These are phyloP conservation scores for Actinernus sp. DNA, from an alignment of 92 coral and sea anemone species.

Conservation along the genomic window DNA sequence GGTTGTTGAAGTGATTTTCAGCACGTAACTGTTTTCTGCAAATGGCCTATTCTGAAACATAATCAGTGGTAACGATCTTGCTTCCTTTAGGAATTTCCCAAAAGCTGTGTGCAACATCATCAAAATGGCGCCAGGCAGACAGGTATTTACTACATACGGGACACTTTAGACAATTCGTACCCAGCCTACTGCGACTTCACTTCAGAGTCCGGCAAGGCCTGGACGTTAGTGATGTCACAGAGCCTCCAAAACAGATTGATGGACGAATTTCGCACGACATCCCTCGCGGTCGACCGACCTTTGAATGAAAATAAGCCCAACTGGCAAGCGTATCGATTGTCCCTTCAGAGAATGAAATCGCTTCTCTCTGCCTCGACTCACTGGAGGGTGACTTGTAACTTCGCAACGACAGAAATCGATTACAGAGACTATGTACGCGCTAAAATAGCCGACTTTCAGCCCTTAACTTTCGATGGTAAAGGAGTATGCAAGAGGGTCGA, in stretches of 20 bases:
- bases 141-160: conserved; percentile 35
- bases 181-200: conserved; percentile 59
- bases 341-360: conserved; percentile 21
- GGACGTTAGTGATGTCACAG: conserved; percentile 72
- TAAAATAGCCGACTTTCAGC: conserved; percentile 35
- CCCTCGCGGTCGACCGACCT: conserved; percentile 17
- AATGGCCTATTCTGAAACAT: too few species aligned
- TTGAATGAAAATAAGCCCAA: conserved; percentile 39
- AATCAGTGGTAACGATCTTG: too few species aligned
- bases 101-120: conserved; percentile 53
- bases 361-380: conserved; percentile 49
- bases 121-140: conserved; percentile 12
- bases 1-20: too few species aligned
- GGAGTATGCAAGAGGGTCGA: conserved; percentile 45
- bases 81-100: conserved; percentile 6
- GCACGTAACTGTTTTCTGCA: too few species aligned
- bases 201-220: conserved; percentile 58
- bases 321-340: conserved; percentile 65
- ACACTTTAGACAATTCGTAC: conserved; percentile 7
- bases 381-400: conserved; percentile 79
- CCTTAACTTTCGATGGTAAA: conserved; percentile 24
- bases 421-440: conserved; percentile 62
- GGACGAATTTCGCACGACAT: conserved; percentile 1
- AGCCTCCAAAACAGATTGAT: conserved; percentile 18
- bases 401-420: conserved; percentile 50